Evolutionary conservation across 2,797 vertebrate species (phyloP), one percentile per base, ranked within the genome.

Genomic region (Centroberyx gerrardi): DNA sequence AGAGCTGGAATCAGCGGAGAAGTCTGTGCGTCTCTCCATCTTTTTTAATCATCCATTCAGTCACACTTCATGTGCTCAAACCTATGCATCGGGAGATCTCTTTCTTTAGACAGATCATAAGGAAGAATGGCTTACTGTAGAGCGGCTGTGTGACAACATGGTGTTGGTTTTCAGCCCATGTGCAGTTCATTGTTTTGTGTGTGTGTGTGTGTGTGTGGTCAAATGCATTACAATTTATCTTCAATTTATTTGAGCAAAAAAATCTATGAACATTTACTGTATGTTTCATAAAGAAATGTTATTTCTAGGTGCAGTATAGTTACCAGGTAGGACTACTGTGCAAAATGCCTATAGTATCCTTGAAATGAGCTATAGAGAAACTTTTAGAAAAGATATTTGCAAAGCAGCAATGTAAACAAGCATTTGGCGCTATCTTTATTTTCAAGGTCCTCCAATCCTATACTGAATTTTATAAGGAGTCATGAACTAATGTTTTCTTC

Each of bases 11-110:
- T 87, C 87, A 88, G 72, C 46, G 83, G 72, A 72, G 88, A 85
- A 89, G 87, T 92, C 81, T 89, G 81, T 62, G 76, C 68, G 80
- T 89, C 72, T 85, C 62, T 82, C 75, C 62, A 42, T 83, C 67
- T 85, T 87, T 89, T 91, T 90, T 86, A 90, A 93, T 91, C 86
- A 92, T 83, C 72, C 82, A 70, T 84, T 90, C 90, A 89, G 88
- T 85, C 84, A 31, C 73, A 89, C 75, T 62, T 92, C 84, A 88
- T 77, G 90, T 89, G 87, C 89, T 86, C 72, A 82, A 80, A 71
- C 73, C 77, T 76, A 73, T 91, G 87, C 81, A 84, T 89, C 87
- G 62, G 22, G 81, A 80, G 75, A 78, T 69, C 82, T 72, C 62
- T 62, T 70, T 86, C 76, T 61, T 78, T 81, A 87, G 79, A 82